Evolutionary conservation across 1,140 invertebrate species (phyloP).

Genomic region (Ceratosolen fusciceps): DNA sequence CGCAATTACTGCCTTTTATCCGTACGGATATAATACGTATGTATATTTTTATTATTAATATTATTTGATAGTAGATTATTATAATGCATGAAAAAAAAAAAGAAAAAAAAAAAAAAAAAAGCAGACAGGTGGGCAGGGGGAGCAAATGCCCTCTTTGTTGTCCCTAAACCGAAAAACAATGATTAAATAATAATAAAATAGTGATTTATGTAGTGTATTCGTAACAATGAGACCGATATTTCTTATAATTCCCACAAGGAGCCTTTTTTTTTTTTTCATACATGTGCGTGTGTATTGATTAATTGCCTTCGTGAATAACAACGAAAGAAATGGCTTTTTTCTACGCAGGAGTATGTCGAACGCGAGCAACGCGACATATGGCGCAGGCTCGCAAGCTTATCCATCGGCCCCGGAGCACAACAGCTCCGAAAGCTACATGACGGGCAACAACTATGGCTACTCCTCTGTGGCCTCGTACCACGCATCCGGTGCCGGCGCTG

Average conservation of each 20-base stretch:
- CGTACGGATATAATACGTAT: no score
- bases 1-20: no score
- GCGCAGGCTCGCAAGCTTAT: constrained; percentile 15
- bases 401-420: constrained; percentile 48
- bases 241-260: background rate
- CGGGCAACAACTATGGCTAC: constrained; percentile 42
- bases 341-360: constrained; percentile 32
- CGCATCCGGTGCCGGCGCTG: background rate
- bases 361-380: constrained; percentile 21
- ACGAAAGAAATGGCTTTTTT: background rate
- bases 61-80: no score
- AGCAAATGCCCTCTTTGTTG: no score
- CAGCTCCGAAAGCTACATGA: constrained; percentile 65
- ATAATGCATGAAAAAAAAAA: no score
- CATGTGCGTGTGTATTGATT: no score
- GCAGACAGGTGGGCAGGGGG: no score
- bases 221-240: background rate
- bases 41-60: no score
- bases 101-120: no score
- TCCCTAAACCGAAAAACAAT: no score
- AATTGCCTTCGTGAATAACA: background rate
- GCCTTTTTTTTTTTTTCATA: no score
- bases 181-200: background rate
- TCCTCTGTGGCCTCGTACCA: constrained; percentile 35
- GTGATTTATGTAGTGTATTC: background rate